phyloP scores from a whole-genome alignment of 23 tunicate species.

The Phallusia fumigata region DNA sequence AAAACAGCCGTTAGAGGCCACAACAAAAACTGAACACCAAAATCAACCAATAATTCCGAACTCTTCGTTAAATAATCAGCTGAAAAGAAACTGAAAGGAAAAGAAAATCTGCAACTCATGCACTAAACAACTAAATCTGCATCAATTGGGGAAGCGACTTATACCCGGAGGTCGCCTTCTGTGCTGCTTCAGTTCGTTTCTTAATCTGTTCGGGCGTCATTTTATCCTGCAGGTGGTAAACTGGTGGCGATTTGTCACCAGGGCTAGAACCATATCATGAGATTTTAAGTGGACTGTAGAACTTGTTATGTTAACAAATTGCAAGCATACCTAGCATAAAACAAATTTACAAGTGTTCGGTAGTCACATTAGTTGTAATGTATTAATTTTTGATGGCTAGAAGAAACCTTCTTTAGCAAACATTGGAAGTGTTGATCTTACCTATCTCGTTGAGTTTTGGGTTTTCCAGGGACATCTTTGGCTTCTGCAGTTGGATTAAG shows the following conservation, averaged over 20 bases:
- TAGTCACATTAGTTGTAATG: no score
- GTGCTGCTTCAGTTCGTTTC: slow-evolving; percentile 38
- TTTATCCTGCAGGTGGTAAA: slow-evolving; percentile 58
- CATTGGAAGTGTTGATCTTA: no score
- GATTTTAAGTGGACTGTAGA: no score
- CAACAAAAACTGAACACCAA: not conserved
- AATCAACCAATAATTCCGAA: not conserved
- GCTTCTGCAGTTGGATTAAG: slow-evolving; percentile 16
- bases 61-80: not conserved
- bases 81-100: not conserved
- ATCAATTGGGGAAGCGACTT: not conserved
- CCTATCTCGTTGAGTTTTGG: slow-evolving; percentile 51
- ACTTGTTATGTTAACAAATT: no score
- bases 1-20: not conserved
- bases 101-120: not conserved
- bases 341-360: no score
- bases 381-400: no score
- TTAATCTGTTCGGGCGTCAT: slow-evolving; percentile 45
- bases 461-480: not conserved
- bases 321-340: no score
- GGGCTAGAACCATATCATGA: not conserved
- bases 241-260: slow-evolving; percentile 24
- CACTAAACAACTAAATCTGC: slow-evolving; percentile 3
- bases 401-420: no score
- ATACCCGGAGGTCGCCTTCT: slow-evolving; percentile 60